A percentile compares a stretch with the other conserved stretches of the same genome.
phyloP scores from a whole-genome alignment of 2,888 invertebrate species.

The Azorinus chamasolen region DNA sequence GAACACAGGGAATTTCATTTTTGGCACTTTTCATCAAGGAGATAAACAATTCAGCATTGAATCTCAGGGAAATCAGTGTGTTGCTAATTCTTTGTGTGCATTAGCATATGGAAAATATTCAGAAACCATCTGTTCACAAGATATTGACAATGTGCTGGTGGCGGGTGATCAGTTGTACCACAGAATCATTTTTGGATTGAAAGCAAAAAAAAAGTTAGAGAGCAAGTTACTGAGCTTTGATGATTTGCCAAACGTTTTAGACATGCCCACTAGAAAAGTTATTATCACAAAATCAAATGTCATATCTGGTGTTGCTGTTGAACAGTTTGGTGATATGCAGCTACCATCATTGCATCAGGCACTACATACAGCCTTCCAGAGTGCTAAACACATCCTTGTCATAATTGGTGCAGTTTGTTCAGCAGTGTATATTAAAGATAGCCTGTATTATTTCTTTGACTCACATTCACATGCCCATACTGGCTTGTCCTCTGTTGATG shows the following conservation, averaged over 20 bases:
- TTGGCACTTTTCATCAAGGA: constrained; percentile 18
- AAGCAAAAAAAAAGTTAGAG: too few species aligned
- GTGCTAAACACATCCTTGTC: neutral
- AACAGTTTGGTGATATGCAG: neutral
- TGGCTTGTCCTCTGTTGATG: constrained; percentile 29
- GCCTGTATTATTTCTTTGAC: too few species aligned
- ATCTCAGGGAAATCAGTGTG: too few species aligned
- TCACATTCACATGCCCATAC: constrained; percentile 35
- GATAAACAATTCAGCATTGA: too few species aligned
- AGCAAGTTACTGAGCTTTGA: too few species aligned
- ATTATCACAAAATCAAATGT: neutral
- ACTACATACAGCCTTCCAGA: neutral
- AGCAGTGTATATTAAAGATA: too few species aligned
- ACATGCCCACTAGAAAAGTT: too few species aligned
- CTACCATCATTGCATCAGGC: neutral
- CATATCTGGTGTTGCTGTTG: neutral
- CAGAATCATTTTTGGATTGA: too few species aligned
- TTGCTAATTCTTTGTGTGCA: constrained; percentile 1
- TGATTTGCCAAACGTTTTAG: constrained; percentile 14
- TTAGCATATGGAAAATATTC: neutral
- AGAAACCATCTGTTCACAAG: too few species aligned
- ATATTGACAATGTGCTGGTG: neutral
- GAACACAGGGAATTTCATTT: too few species aligned
- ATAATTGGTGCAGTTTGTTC: constrained; percentile 37
- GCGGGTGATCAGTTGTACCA: constrained; percentile 17